Conservation (phyloP, 2,888 invertebrate genomes). For the Cabera pusaria region DNA sequence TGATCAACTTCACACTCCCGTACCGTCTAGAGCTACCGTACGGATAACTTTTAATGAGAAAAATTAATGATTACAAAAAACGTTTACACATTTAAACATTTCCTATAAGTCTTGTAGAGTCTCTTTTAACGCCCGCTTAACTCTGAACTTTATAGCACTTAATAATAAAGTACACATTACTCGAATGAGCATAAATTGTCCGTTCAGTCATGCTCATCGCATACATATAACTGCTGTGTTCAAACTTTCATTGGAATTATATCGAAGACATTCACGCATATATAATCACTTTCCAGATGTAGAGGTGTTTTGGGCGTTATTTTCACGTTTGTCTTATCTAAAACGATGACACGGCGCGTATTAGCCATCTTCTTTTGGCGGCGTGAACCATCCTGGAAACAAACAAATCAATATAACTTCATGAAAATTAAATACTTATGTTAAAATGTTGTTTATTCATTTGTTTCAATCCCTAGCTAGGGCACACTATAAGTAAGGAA, state of each 20-base stretch:
- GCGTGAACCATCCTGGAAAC: slow-evolving; percentile 93
- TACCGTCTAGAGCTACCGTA: slow-evolving; percentile 77
- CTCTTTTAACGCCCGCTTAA: slow-evolving; percentile 68
- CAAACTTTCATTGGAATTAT: slow-evolving; percentile 52
- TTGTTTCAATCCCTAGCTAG: no score
- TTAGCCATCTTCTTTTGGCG: slow-evolving; percentile 96
- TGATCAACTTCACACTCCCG: slow-evolving; percentile 60
- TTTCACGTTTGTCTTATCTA: slow-evolving; percentile 69
- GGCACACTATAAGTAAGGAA: no score
- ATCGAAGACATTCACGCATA: slow-evolving; percentile 50
- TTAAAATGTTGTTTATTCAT: no score
- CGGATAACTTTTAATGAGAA: slow-evolving; percentile 74
- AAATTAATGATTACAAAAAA: slow-evolving; percentile 81
- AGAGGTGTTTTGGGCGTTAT: slow-evolving; percentile 62
- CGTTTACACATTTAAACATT: slow-evolving; percentile 78
- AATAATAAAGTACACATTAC: slow-evolving; percentile 65
- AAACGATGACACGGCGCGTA: slow-evolving; percentile 41
- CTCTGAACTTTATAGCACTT: slow-evolving; percentile 73
- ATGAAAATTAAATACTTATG: no score
- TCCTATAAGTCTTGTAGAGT: slow-evolving; percentile 79
- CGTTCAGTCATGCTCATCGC: slow-evolving; percentile 56
- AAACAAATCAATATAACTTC: slow-evolving; percentile 9
- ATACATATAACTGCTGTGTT: slow-evolving; percentile 42
- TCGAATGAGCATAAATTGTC: slow-evolving; percentile 49
- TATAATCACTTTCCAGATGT: slow-evolving; percentile 57